Base-by-base conservation (phyloP, 2,888 invertebrate species). In the Busseola fusca region DNA sequence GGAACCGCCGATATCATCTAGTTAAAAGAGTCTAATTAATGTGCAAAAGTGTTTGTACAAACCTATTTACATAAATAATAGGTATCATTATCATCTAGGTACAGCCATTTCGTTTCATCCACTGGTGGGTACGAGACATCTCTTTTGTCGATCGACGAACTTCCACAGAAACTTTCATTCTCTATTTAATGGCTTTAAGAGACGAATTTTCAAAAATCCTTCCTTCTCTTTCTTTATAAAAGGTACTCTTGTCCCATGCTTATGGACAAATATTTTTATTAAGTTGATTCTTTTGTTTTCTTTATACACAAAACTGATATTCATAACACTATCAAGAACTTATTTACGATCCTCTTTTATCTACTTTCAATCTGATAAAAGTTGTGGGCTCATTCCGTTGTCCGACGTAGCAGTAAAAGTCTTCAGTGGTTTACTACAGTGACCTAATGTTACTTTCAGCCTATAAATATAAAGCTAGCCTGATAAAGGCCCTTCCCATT, bases 371-470 rank as follows among this genome's bases (percentile, higher is more conserved):
- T 68, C 42, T 25, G 50, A 50, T 76, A 45, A 69, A 72, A 69
- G 7, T 50, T 66, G 27, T 48, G 14, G 30, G 14, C 58, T 59
- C 21, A 25, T 40, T 30, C 37, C 45, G 45, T 25, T 48, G 25
- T 45, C 45, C 27, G 52, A 25, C 21, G 45, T n/a, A 52, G 37
- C 68, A 59, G 30, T 73, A 76, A 76, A 73, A 76, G 76, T 76
- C 69, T 69, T 73, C 69, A 76, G 45, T 76, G 59, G 76, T 69
- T 76, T 78, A 64, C 34, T 65, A 60, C 48, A 21, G 37, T 30
- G 45, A 37, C 76, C 27, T 68, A 59, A 76, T 68, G 52, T 16
- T 25, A 59, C 37, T 68, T 45, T 59, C 45, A 76, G 6, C 27
- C 76, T 12, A 68, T 73, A 76, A 76, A 73, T 58, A 71, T 73